phyloP scores from a whole-genome alignment of 2,797 vertebrate genomes.

The Tenualosa ilisha region DNA sequence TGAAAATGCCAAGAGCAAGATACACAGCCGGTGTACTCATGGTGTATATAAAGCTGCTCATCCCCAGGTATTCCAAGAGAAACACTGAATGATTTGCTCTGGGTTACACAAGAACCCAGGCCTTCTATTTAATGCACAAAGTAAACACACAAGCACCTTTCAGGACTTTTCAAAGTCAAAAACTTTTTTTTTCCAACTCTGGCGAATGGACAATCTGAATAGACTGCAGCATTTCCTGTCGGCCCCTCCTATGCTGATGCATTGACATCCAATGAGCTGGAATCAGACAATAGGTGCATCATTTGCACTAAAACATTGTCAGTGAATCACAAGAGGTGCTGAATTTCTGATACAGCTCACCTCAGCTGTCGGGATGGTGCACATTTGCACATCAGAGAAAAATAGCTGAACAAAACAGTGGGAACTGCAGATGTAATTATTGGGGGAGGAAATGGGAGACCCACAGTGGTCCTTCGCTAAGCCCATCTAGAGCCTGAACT shows the following conservation, averaged over 20 bases:
- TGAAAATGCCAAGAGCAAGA: conserved; percentile 25
- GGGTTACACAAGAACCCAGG: background rate
- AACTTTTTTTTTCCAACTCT: background rate
- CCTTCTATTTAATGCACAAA: background rate
- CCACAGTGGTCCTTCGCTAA: conserved; percentile 11
- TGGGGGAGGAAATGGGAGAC: background rate
- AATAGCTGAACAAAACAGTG: conserved; percentile 7
- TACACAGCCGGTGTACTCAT: background rate
- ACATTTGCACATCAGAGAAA: conserved; percentile 23
- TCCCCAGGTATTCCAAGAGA: background rate
- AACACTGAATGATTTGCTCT: background rate
- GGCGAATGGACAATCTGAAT: background rate
- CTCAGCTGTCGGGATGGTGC: conserved; percentile 12
- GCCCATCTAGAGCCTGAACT: conserved; percentile 8
- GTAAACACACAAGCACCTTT: background rate
- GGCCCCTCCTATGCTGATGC: background rate
- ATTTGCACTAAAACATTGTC: conserved; percentile 11
- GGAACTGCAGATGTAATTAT: conserved; percentile 17
- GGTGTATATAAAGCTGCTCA: background rate
- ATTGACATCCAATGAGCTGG: background rate
- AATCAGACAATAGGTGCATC: background rate
- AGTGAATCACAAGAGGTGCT: conserved; percentile 20
- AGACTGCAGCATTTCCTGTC: background rate
- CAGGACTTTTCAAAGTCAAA: conserved; percentile 9
- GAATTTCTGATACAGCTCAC: conserved; percentile 14